Base-by-base conservation (phyloP, 2,888 invertebrate genomes). In the Orthosia incerta region DNA sequence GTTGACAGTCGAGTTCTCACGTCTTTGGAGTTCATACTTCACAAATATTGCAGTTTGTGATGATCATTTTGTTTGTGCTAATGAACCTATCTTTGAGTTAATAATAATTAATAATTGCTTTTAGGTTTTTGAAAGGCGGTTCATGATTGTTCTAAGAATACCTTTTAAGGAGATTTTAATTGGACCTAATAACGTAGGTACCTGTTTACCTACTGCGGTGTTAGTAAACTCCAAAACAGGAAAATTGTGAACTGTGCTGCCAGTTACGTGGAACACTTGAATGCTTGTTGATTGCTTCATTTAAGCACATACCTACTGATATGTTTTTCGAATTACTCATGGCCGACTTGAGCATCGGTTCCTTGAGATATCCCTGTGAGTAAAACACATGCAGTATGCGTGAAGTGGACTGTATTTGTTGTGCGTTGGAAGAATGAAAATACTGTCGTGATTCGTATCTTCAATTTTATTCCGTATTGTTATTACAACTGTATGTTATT, bases 1-100 rank as follows among this genome's bases (percentile, higher is more conserved):
- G 82, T 71, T 82, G 83, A 74, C 76, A 75, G 74, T 66, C 63
- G 74, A 66, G 85, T 62, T 66, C 67, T 63, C 64, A 74, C 65
- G 65, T 74, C 80, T 62, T 15, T 12, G 31, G 11, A 71, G 64
- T 74, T 71, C 75, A 31, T 65, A 23, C 59, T 69, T 63, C 50
- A 51, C 62, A 56, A 79, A 72, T 79, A 73, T 79, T 80, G 61
- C 74, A 66, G n/a, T 71, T 64, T 60, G 39, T 48, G 16, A 51
- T 57, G 63, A 59, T 51, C 55, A 39, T 66, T 63, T 39, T 62
- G n/a, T 16, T 20, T 31, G 48, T 5, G 48, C 31, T 48, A n/a
- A 48, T 50, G 20, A 68, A 67, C 3, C 39, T 50, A 31, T n/a
- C 15, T 7, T 39, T 61, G 15, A 61, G 7, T n/a, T n/a, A n/a